Evolutionary conservation across 2,113 vertebrate genomes (phyloP), one percentile per base, ranked within the genome.

Genomic region (Indri indri): DNA sequence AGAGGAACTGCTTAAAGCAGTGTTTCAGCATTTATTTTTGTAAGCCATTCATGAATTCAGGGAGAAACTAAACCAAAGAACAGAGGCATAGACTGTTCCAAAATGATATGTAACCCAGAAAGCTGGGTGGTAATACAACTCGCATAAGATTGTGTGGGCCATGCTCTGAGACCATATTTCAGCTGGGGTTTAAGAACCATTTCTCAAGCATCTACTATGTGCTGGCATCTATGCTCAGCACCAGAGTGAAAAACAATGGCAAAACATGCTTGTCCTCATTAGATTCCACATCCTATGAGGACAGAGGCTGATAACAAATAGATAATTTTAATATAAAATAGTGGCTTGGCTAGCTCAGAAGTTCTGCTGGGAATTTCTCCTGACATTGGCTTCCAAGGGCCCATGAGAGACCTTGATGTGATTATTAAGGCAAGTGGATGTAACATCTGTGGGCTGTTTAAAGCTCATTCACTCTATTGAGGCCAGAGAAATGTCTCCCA

Each of bases 401-500:
- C 91, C n/a, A 25, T 1, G 74, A 76, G 45, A 95, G 61, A 25
- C 50, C 57, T 84, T 81, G 91, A 93, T 54, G 27, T 77, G 71
- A 94, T 88, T 80, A 84, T 93, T 88, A 97, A 88, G 40, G 66
- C 88, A 97, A 95, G 34, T 93, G 65, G 73, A 76, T 61, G 52
- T 88, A 90, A 85, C 84, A 92, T 93, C 73, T 42, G 14, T 90
- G 90, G 54, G 79, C 32, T 45, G 5, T 34, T 93, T 74, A 95
- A 95, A 87, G 81, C 79, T 93, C 74, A 47, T 50, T 63, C 47
- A 77, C 74, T 83, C 83, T 52, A 90, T 6, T 27, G 87, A 89
- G 80, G 52, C 20, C 80, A 93, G 87, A 79, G 63, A 83, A 95
- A 63, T 65, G 86, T 65, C 61, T 95, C 47, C 37, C 50, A 42